A percentile compares a stretch with the other conserved stretches of the same genome.
Evolutionary conservation across 1,140 invertebrate species (phyloP).

Genomic region (Aphelenchoides fujianensis): DNA sequence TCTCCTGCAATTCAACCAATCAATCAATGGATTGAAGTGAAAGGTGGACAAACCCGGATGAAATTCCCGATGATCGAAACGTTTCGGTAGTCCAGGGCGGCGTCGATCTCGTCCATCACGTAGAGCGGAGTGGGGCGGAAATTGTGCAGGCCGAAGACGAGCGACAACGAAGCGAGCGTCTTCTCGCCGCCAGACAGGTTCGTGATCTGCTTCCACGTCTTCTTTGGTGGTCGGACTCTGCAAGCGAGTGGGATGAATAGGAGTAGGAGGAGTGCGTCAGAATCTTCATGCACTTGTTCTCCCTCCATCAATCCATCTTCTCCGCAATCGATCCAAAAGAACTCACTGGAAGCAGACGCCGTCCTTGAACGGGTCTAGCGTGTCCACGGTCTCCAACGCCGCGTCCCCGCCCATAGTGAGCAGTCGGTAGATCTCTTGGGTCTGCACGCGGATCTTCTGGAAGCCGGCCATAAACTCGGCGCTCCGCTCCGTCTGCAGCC

Average conservation of each 20-base stretch:
- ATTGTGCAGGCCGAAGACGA: conserved; percentile 96
- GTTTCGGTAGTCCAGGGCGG: conserved; percentile 95
- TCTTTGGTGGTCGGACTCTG: too few relatives aligned
- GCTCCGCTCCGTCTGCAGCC: conserved; percentile 70
- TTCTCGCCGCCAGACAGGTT: too few relatives aligned
- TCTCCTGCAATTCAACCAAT: too few relatives aligned
- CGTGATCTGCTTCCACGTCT: too few relatives aligned
- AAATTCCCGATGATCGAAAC: conserved; percentile 97
- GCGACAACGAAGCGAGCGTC: conserved; percentile 86
- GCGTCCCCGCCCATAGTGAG: conserved; percentile 96
- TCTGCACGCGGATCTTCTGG: conserved; percentile 79
- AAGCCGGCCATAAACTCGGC: conserved; percentile 88
- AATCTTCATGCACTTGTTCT: too few relatives aligned
- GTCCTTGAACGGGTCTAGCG: conserved; percentile 89
- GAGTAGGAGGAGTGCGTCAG: too few relatives aligned
- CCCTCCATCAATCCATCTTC: too few relatives aligned
- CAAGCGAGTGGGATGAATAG: too few relatives aligned
- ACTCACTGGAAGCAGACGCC: conserved; percentile 83
- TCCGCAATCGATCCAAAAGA: too few relatives aligned
- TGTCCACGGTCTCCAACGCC: conserved; percentile 89
- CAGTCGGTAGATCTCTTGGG: conserved; percentile 96
- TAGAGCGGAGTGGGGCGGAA: conserved; percentile 97
- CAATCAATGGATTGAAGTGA: too few relatives aligned
- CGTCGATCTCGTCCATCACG: conserved; percentile 99
- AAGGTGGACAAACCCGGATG: too few relatives aligned